Percentiles rank a stretch among this genome's conserved stretches.
Conservation (phyloP, 53 echinoderm and acorn worm species). For the Apostichopus leukothele region DNA sequence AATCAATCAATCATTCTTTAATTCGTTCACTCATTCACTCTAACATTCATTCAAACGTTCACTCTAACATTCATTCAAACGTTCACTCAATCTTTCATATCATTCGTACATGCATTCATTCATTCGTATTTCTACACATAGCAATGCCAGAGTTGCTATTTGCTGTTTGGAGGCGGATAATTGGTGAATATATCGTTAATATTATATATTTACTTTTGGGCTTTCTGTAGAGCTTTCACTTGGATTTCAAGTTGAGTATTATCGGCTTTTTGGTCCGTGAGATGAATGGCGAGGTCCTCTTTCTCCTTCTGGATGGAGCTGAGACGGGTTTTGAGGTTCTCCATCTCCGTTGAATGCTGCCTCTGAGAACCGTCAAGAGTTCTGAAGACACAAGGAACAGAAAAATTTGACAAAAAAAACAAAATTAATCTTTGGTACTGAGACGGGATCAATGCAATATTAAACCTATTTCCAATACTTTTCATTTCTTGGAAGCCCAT, state of each 20-base stretch:
- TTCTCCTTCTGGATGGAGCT: slow-evolving; percentile 83
- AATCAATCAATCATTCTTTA: no score
- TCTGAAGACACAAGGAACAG: slow-evolving; percentile 37
- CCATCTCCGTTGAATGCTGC: slow-evolving; percentile 65
- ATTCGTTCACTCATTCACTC: no score
- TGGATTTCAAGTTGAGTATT: slow-evolving; percentile 79
- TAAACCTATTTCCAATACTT: no score
- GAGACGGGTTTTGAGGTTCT: slow-evolving; percentile 68
- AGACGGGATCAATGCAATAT: no score
- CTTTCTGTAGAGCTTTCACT: slow-evolving; percentile 78
- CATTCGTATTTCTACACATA: no score
- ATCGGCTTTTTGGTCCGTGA: slow-evolving; percentile 74
- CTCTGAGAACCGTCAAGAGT: slow-evolving; percentile 69
- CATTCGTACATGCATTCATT: no score
- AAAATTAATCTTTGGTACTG: no score
- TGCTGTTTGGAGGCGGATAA: neutral
- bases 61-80: no score
- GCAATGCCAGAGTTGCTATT: neutral
- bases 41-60: no score
- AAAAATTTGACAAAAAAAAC: no score
- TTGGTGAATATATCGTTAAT: neutral
- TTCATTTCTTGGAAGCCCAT: no score
- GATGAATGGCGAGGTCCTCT: slow-evolving; percentile 66
- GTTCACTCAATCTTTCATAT: no score
- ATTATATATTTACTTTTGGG: slow-evolving; percentile 67